Percentiles rank a stretch among this genome's conserved stretches.
phyloP scores from a whole-genome alignment of 2,113 vertebrate genomes.

The Psammodynastes pulverulentus region DNA sequence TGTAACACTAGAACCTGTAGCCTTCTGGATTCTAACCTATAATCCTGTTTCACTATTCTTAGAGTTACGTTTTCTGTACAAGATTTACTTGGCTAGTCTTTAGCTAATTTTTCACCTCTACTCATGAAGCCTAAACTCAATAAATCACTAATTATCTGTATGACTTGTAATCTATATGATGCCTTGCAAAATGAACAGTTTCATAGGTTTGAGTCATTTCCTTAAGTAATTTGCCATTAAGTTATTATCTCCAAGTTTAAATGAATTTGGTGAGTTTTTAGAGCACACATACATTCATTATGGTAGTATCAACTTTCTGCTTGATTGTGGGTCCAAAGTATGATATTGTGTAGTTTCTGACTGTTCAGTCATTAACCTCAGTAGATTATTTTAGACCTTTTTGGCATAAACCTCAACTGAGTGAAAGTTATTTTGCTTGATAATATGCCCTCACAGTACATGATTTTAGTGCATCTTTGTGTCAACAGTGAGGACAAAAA shows the following conservation, averaged over 20 bases:
- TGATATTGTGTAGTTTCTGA: not conserved
- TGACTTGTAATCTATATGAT: not conserved
- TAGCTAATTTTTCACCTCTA: not conserved
- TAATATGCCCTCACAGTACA: not conserved
- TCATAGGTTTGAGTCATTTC: not conserved
- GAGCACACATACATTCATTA: not conserved
- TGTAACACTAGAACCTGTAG: not conserved
- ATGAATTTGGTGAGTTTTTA: not conserved
- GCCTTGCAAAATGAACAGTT: not conserved
- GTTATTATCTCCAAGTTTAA: not conserved
- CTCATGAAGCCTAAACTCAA: not conserved
- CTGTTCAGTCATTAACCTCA: not conserved
- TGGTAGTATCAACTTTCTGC: too few species aligned
- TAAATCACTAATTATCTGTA: not conserved
- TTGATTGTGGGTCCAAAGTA: not conserved
- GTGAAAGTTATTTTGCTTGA: not conserved
- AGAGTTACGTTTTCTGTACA: not conserved
- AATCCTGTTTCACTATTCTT: not conserved
- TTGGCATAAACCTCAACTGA: not conserved
- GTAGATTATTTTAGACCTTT: not conserved
- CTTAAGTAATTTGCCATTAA: not conserved
- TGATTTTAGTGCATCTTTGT: not conserved
- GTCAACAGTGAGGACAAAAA: not conserved
- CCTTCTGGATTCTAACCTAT: not conserved
- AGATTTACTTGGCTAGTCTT: not conserved